A percentile compares a stretch with the other conserved stretches of the same genome.
Evolutionary conservation across 2,888 invertebrate species (phyloP).

Genomic region (Dusona sp.): DNA sequence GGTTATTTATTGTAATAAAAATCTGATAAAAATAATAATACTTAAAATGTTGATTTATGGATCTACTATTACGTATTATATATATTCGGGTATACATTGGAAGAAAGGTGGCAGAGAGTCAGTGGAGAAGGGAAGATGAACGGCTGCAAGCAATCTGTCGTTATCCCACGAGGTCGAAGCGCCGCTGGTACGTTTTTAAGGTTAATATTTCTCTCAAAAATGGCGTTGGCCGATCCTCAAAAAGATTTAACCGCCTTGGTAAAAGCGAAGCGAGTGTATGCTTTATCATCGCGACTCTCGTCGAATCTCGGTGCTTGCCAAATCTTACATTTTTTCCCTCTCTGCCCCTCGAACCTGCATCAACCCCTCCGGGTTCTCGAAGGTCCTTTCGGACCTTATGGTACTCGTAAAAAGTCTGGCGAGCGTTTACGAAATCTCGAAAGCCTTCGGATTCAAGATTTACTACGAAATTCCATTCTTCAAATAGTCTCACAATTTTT

Average conservation of each 20-base stretch:
- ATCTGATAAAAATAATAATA: not conserved
- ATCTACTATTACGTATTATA: not conserved
- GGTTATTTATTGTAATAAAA: not conserved
- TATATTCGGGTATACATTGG: not conserved
- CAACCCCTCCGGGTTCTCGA: conserved; percentile 3
- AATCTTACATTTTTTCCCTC: conserved; percentile 5
- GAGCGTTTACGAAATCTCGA: conserved; percentile 31
- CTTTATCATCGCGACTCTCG: conserved; percentile 55
- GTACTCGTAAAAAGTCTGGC: conserved; percentile 65
- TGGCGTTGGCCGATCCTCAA: not conserved
- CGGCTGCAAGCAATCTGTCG: conserved; percentile 77
- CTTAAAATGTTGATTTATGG: not conserved
- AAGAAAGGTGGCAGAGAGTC: conserved; percentile 74
- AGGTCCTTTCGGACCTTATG: conserved; percentile 59
- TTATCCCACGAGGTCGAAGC: conserved; percentile 57
- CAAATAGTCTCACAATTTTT: not conserved
- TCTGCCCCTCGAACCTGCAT: conserved; percentile 31
- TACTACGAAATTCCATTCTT: not conserved
- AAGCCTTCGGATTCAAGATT: conserved; percentile 37
- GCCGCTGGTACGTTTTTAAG: not conserved
- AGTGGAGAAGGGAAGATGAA: conserved; percentile 75
- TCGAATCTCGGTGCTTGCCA: conserved; percentile 46
- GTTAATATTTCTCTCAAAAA: conserved; percentile 1
- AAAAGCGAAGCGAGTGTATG: not conserved
- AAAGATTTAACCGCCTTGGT: conserved; percentile 5